A percentile compares a stretch with the other conserved stretches of the same genome.
phyloP scores from a whole-genome alignment of 2,113 vertebrate species.

The Ammodytes marinus region DNA sequence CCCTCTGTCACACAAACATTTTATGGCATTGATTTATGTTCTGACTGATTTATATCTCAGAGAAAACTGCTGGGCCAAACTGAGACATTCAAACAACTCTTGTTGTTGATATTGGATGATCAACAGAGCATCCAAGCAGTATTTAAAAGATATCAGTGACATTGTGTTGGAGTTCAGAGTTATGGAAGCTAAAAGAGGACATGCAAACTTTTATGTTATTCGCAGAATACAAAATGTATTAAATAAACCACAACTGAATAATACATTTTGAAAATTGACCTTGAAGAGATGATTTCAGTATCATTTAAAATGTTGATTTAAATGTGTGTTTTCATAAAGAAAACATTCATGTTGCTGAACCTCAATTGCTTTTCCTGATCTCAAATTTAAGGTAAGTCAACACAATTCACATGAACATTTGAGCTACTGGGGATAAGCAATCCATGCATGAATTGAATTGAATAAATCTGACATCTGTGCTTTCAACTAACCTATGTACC shows the following conservation, averaged over 20 bases:
- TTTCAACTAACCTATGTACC: background rate
- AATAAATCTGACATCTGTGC: background rate
- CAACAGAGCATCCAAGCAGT: background rate
- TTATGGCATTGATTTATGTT: slow-evolving; percentile 54
- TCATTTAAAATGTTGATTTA: too few relatives aligned
- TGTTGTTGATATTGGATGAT: slow-evolving; percentile 7
- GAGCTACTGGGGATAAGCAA: background rate
- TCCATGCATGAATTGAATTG: background rate
- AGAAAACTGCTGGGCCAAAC: slow-evolving; percentile 1
- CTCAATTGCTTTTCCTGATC: background rate
- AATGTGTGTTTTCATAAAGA: too few relatives aligned
- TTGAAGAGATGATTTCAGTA: too few relatives aligned
- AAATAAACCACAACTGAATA: too few relatives aligned
- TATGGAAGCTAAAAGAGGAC: background rate
- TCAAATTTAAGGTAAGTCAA: background rate
- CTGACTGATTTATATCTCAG: slow-evolving; percentile 55
- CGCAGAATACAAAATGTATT: too few relatives aligned
- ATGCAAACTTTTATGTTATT: background rate
- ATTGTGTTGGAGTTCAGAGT: background rate
- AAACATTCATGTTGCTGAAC: too few relatives aligned
- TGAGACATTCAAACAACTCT: slow-evolving; percentile 21
- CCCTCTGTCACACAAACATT: slow-evolving; percentile 49
- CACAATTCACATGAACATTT: background rate
- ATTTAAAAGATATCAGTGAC: background rate
- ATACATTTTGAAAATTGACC: too few relatives aligned